Conservation (phyloP, 2,888 invertebrate species). For the Linnaemya vulpina region DNA sequence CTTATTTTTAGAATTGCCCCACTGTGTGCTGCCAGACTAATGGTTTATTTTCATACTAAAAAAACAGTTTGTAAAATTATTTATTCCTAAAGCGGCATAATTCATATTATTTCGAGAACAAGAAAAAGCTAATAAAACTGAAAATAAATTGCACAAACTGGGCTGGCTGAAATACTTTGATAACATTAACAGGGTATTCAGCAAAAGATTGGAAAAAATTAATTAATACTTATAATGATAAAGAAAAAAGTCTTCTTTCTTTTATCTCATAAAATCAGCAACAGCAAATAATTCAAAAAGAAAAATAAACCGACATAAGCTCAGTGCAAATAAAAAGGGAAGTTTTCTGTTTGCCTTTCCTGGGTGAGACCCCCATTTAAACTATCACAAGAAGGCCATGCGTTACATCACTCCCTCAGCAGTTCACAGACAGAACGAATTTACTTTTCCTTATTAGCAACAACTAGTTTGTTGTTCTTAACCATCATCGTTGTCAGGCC, state of each 20-base stretch:
- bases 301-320: constrained; percentile 20
- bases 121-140: too few species aligned
- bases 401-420: constrained; percentile 36
- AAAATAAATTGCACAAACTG: too few species aligned
- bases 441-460: constrained; percentile 20
- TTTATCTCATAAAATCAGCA: constrained; percentile 35
- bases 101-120: too few species aligned
- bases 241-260: background rate
- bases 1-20: too few species aligned
- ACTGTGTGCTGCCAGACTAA: too few species aligned
- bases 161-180: background rate
- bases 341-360: background rate
- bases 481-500: constrained; percentile 69
- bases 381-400: constrained; percentile 28
- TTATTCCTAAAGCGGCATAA: too few species aligned
- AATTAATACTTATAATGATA: background rate
- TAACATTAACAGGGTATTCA: constrained; percentile 5
- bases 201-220: constrained; percentile 4
- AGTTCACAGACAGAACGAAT: background rate
- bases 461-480: constrained; percentile 61
- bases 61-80: too few species aligned
- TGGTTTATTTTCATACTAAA: too few species aligned
- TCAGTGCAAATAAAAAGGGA: constrained; percentile 1
- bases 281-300: background rate
- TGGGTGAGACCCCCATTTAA: constrained; percentile 3